Evolutionary conservation across 2,113 vertebrate genomes (phyloP), one percentile per base, ranked within the genome.

Genomic region (Lonchura striata): DNA sequence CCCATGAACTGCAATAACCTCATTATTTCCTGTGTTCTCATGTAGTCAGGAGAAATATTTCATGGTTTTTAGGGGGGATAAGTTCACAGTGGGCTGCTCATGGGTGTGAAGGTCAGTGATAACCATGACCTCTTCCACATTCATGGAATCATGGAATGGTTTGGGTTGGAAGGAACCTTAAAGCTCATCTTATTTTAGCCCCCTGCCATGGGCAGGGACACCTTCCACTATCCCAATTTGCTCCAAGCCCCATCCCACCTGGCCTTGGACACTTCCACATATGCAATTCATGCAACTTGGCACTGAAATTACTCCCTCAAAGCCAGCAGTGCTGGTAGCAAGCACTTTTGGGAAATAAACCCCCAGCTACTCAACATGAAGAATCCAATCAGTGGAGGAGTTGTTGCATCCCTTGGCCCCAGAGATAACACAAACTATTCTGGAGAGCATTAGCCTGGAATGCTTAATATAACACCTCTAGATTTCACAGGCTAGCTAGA

Each of bases 401-500:
- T 19, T 61, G 17, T 20, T 54, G 3, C 47, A 61, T 60, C 64
- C 19, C 59, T 92, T 81, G 63, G 72, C 41, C 76, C 44, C 5
- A 1, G 86, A 88, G 80, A 84, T 60, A 93, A 74, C 19, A 7
- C 61, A 53, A 87, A 46, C 41, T 70, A 31, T 93, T 86, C 65
- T 95, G 72, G 59, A 88, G 61, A 78, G 57, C 74, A 39, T 88
- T 63, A 84, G 46, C 44, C 23, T 66, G 76, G 68, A 90, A 84
- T 92, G 61, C 21, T 10, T 64, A 79, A 81, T 49, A 1, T 27
- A 83, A 86, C 17, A 1, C 52, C 53, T 92, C 92, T 84, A 56
- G 28, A 91, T 97, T 95, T 96, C 74, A 82, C 86, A 89, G 41
- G 61, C 60, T 53, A 65, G 44, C 35, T 75, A 63, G 47, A 91